Evolutionary conservation across 64 coral and sea anemone species (phyloP).

Genomic region (Trachythela sp.): DNA sequence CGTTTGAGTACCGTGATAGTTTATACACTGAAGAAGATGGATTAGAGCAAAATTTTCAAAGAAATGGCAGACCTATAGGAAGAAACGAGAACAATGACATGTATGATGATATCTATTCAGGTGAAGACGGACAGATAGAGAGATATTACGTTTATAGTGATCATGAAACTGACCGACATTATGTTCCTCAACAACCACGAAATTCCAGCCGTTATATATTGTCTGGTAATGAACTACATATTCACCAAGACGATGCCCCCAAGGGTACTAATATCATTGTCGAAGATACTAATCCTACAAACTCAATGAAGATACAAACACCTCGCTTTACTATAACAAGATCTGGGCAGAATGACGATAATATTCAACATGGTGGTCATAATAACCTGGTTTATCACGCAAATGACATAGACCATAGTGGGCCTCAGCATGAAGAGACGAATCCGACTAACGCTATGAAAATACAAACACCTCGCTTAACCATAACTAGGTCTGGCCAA

Average conservation of each 20-base stretch:
- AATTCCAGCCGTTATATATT: neutral
- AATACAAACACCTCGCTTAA: neutral
- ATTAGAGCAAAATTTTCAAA: no score
- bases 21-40: no score
- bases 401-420: neutral
- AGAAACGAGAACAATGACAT: neutral
- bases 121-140: neutral
- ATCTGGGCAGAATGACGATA: neutral
- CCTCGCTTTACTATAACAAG: neutral
- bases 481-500: no score
- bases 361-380: neutral
- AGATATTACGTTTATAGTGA: neutral
- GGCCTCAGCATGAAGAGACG: neutral
- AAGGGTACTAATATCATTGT: neutral
- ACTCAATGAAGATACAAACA: neutral
- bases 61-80: neutral
- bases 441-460: neutral
- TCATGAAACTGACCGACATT: neutral
- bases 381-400: neutral
- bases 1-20: neutral
- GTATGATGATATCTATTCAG: neutral
- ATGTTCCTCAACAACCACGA: neutral
- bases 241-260: neutral
- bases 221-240: neutral
- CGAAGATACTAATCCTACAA: neutral